A percentile compares a stretch with the other conserved stretches of the same genome.
Conservation (phyloP, 2,888 invertebrate species). For the Drosophila fungiperda region DNA sequence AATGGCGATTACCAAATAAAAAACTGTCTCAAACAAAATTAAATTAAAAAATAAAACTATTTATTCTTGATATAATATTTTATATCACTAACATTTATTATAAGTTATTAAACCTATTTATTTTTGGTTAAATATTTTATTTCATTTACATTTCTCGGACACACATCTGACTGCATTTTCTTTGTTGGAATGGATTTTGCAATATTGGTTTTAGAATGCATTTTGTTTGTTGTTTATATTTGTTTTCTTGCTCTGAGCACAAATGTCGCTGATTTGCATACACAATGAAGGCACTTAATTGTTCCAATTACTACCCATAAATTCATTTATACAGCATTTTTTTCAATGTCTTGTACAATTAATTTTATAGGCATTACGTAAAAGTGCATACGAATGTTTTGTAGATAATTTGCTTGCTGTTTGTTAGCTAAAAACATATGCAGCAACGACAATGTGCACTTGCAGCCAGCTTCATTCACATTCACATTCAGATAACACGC, state of each 20-base stretch:
- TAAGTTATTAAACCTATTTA: too few species aligned
- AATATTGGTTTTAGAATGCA: not conserved
- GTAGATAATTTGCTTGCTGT: not conserved
- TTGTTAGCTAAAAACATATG: not conserved
- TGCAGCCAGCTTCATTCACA: not conserved
- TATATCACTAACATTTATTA: too few species aligned
- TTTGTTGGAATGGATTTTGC: too few species aligned
- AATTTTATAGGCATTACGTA: conserved; percentile 26
- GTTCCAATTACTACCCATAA: conserved; percentile 44
- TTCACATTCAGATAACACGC: conserved; percentile 54
- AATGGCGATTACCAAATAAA: too few species aligned
- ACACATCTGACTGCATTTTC: not conserved
- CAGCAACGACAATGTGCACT: not conserved
- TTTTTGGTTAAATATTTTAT: too few species aligned
- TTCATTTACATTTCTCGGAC: too few species aligned
- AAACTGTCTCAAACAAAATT: not conserved
- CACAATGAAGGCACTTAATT: conserved; percentile 37
- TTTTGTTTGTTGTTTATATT: not conserved
- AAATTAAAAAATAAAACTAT: too few species aligned
- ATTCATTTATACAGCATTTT: conserved; percentile 2
- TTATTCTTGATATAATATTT: too few species aligned
- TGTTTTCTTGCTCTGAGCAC: not conserved
- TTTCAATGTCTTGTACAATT: conserved; percentile 25
- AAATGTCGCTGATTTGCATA: conserved; percentile 23
- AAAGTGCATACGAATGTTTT: conserved; percentile 19